Evolutionary conservation across 2,888 invertebrate species (phyloP), one percentile per base, ranked within the genome.

Genomic region (Morpho deidamia): DNA sequence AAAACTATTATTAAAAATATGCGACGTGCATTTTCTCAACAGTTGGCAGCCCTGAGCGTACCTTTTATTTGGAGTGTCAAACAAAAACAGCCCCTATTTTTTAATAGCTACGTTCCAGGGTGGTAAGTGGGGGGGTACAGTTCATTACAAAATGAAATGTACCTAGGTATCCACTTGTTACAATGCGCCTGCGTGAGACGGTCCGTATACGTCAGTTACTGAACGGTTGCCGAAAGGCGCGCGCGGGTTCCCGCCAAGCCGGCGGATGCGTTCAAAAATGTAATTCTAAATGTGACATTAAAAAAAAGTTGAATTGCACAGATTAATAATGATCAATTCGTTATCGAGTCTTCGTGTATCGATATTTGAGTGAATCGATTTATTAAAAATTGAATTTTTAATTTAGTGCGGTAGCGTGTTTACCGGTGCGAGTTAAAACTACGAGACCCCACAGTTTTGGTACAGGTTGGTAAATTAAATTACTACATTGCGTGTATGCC

Each of bases 71-170:
- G 2, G 4, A 11, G 10, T n/a, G 37, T 8, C 55, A 56, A 44
- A 5, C 38, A 32, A 76, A 67, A 63, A 37, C 53, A 11, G 23
- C 56, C 68, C 56, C 53, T 72, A 65, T 32, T 0, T 0, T 0
- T 0, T 8, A 23, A 8, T 2, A 1, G 7, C 23, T 68, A 70
- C 62, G 60, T 66, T 57, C 11, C 43, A 63, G 55, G 69, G 61
- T 67, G 37, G 54, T 48, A 50, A 56, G 56, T 38, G 39, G 37
- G 39, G 12, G 50, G 45, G 66, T 76, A 74, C 71, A 75, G 78
- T 83, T 78, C 76, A 81, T 83, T 81, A 78, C 77, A 76, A 76
- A 76, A 77, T 78, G 76, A 78, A 82, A 83, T 79, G 77, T 78
- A 59, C 50, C 59, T 59, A 61, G 52, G 61, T 68, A 66, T 69